Evolutionary conservation across 1,140 invertebrate species (phyloP), one percentile per base, ranked within the genome.

Genomic region (Brachionus sp.): DNA sequence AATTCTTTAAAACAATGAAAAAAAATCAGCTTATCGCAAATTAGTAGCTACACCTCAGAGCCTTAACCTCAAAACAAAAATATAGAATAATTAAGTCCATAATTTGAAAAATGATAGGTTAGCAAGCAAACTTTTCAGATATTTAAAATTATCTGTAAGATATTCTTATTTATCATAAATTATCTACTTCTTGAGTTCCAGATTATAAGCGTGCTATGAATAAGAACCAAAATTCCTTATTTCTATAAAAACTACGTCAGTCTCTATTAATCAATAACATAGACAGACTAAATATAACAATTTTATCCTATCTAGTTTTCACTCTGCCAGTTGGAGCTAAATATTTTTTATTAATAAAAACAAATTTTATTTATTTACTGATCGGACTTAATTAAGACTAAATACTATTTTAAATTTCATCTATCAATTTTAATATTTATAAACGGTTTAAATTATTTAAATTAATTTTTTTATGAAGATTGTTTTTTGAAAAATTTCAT

Each of bases 21-120:
- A 57, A 57, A 57, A 23, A 57, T n/a, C 50, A 57, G 50, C 50
- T 57, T 57, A 57, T 57, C n/a, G 50, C 50, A 57, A 57, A 57
- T 57, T 57, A 57, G 50, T 57, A 57, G 19, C 50, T 23, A 19
- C 50, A 57, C 50, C 50, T 57, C 50, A 57, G 50, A 57, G 50
- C 19, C 19, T 57, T 25, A 57, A 7, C 50, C 50, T 57, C 19
- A 19, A 57, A 57, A 13, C 0, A 57, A 57, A 57, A 23, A n/a
- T 19, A 57, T 23, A 57, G 50, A 57, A 57, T 57, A 57, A 57
- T 57, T 57, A 57, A 57, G 50, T 57, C 50, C 50, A 57, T 57
- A 57, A 57, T 57, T 57, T 57, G 16, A 57, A 53, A 57, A 9
- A 5, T 57, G 19, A 57, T 57, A 57, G 50, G 50, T 57, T 57